Conservation (phyloP, 2,888 invertebrate genomes). For the Agrotis ipsilon region DNA sequence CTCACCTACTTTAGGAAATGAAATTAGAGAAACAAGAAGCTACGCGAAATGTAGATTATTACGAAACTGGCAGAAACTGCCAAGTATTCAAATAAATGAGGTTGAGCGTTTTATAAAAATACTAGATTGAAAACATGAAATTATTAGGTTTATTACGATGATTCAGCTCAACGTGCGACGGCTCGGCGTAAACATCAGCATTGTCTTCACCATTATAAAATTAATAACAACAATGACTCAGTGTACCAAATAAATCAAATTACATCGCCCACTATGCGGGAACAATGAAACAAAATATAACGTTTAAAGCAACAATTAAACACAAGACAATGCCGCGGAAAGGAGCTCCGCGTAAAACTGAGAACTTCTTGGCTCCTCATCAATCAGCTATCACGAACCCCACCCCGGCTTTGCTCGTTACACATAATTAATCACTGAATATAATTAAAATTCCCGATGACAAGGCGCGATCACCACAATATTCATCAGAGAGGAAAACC, state of each 20-base stretch:
- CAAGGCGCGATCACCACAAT: conserved; percentile 84
- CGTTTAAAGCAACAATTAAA: conserved; percentile 88
- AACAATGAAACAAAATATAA: conserved; percentile 87
- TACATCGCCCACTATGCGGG: conserved; percentile 80
- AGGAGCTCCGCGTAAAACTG: conserved; percentile 77
- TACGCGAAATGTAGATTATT: conserved; percentile 27
- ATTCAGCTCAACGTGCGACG: conserved; percentile 71
- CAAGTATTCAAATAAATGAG: conserved; percentile 25
- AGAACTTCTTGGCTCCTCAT: conserved; percentile 82
- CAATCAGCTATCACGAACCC: conserved; percentile 85
- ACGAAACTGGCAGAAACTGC: conserved; percentile 26
- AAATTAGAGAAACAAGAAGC: conserved; percentile 47
- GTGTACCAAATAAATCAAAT: conserved; percentile 85
- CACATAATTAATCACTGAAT: conserved; percentile 89
- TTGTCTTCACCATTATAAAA: conserved; percentile 83
- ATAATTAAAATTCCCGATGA: conserved; percentile 90
- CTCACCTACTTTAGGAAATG: conserved; percentile 46
- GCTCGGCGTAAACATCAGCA: conserved; percentile 72
- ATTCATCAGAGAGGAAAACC: conserved; percentile 70
- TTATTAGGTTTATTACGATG: conserved; percentile 72
- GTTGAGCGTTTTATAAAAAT: conserved; percentile 30
- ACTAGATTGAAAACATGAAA: conserved; percentile 51
- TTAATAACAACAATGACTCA: conserved; percentile 88
- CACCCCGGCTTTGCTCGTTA: conserved; percentile 82
- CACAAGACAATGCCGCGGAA: conserved; percentile 83